These are phyloP conservation scores for Artemia sp. DNA, from an alignment of 2,888 invertebrate species.

Conservation along the genomic window DNA sequence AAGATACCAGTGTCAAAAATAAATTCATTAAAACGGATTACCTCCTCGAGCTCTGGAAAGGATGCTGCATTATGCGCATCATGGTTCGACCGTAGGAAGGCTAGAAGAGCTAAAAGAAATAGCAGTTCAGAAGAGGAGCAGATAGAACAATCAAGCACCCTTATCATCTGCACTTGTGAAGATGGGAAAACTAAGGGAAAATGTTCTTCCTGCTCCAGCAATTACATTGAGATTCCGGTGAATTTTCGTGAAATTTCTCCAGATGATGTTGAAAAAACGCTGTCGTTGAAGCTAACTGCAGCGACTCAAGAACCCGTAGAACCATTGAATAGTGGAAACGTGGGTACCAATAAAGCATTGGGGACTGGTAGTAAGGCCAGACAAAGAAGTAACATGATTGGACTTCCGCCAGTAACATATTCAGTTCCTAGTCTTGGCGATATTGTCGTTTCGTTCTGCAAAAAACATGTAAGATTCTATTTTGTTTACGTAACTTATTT, in stretches of 20 bases:
- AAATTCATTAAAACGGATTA: not conserved
- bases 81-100: not conserved
- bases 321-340: not conserved
- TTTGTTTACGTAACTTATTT: too few species aligned
- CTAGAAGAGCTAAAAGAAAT: not conserved
- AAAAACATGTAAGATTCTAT: not conserved
- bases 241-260: not conserved
- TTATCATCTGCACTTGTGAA: slow-evolving; percentile 3
- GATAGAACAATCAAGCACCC: not conserved
- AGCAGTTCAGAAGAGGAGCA: not conserved
- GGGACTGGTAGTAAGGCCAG: not conserved
- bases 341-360: not conserved
- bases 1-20: slow-evolving; percentile 6
- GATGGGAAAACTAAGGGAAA: not conserved
- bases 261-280: slow-evolving; percentile 9
- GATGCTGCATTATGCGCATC: slow-evolving; percentile 5
- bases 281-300: not conserved
- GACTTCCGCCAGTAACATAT: not conserved
- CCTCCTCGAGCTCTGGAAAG: not conserved
- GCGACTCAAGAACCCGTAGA: not conserved
- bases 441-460: slow-evolving; percentile 3
- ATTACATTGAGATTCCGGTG: slow-evolving; percentile 8
- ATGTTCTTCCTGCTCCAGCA: not conserved
- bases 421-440: slow-evolving; percentile 10
- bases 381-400: not conserved